A percentile compares a stretch with the other conserved stretches of the same genome.
Evolutionary conservation across 2,113 vertebrate species (phyloP).

Genomic region (Odocoileus hemionus): DNA sequence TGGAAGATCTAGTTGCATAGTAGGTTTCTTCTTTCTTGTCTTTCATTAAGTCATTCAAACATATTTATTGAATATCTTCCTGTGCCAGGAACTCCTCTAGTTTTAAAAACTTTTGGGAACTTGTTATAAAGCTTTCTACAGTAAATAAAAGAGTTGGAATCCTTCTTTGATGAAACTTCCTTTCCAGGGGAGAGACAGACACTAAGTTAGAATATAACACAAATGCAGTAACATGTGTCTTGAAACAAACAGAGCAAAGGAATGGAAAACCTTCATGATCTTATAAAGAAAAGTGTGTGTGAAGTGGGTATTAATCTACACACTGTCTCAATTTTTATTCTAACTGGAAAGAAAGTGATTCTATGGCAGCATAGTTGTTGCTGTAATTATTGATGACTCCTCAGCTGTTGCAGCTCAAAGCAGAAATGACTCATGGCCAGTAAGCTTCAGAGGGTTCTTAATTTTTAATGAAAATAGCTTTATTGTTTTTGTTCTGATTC

Average conservation of each 20-base stretch:
- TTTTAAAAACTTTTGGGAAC: not conserved
- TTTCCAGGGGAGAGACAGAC: not conserved
- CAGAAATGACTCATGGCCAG: not conserved
- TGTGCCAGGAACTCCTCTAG: not conserved
- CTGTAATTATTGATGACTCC: not conserved
- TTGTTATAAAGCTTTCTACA: not conserved
- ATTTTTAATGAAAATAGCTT: not conserved
- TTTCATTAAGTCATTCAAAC: not conserved
- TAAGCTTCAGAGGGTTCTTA: not conserved
- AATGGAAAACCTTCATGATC: not conserved
- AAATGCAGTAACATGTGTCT: not conserved
- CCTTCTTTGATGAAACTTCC: not conserved
- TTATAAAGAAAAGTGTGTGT: not conserved
- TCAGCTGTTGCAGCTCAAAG: not conserved
- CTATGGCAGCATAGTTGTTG: accelerated
- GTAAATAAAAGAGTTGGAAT: not conserved
- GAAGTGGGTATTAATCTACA: not conserved
- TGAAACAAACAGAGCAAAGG: not conserved
- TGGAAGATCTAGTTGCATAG: not conserved
- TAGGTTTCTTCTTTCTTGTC: not conserved
- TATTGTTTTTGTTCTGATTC: not conserved
- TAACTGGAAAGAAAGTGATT: not conserved
- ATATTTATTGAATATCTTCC: not conserved
- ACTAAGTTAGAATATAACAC: not conserved
- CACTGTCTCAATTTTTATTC: not conserved